Evolutionary conservation across 1,140 invertebrate species (phyloP).

Genomic region (Bathynomus jamesi): DNA sequence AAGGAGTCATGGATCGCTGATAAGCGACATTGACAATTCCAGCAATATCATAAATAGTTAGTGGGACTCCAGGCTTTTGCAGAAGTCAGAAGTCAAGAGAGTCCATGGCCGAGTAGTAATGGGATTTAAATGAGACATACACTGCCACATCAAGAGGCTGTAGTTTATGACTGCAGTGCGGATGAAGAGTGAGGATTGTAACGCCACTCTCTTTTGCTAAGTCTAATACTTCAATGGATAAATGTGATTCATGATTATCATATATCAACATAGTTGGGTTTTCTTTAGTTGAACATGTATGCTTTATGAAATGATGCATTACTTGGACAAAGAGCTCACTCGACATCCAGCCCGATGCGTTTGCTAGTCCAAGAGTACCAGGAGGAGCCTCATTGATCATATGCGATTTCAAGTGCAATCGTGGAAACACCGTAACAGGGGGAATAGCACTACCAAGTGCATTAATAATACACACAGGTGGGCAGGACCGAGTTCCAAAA

Average conservation of each 20-base stretch:
- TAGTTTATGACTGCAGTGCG: constrained; percentile 24
- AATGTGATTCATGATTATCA: constrained; percentile 37
- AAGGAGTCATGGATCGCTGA: too few species aligned
- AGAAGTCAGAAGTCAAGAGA: constrained; percentile 3
- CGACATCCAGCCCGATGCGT: constrained; percentile 46
- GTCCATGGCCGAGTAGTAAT: constrained; percentile 13
- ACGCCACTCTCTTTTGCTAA: constrained; percentile 34
- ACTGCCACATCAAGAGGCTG: constrained; percentile 34
- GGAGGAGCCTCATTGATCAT: constrained; percentile 41
- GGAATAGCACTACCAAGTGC: too few species aligned
- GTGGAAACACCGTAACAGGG: constrained; percentile 34
- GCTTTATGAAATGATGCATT: constrained; percentile 44
- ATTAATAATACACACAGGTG: too few species aligned
- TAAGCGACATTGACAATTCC: too few species aligned
- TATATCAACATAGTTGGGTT: constrained; percentile 32
- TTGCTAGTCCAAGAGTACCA: constrained; percentile 42
- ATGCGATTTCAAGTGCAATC: constrained; percentile 34
- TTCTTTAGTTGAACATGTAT: constrained; percentile 27
- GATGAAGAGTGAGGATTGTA: constrained; percentile 36
- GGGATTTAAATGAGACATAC: constrained; percentile 35
- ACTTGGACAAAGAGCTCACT: constrained; percentile 44
- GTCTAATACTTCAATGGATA: constrained; percentile 28
- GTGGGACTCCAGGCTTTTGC: neutral
- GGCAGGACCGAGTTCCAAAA: too few species aligned
- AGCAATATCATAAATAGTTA: constrained; percentile 28